A percentile compares a stretch with the other conserved stretches of the same genome.
These are phyloP conservation scores for Camponotus pennsylvanicus DNA, from an alignment of 1,140 invertebrate genomes.

Conservation along the genomic window DNA sequence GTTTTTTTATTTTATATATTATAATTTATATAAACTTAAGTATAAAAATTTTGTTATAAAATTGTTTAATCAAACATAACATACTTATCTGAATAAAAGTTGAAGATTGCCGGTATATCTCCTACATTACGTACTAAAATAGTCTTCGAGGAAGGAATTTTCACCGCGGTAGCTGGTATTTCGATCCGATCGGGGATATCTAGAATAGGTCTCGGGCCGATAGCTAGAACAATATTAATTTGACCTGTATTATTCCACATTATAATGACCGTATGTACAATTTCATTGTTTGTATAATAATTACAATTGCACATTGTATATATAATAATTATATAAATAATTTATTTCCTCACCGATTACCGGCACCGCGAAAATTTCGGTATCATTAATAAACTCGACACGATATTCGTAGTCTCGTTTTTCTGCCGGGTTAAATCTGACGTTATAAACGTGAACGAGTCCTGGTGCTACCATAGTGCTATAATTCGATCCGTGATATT, in stretches of 20 bases:
- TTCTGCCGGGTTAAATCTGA: slow-evolving; percentile 80
- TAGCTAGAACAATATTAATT: slow-evolving; percentile 75
- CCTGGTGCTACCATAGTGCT: slow-evolving; percentile 82
- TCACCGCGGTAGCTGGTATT: slow-evolving; percentile 82
- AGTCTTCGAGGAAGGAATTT: slow-evolving; percentile 79
- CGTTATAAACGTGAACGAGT: slow-evolving; percentile 77
- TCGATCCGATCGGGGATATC: slow-evolving; percentile 85
- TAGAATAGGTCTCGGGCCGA: slow-evolving; percentile 83
- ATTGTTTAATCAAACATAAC: slow-evolving; percentile 1
- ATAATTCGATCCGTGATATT: slow-evolving; percentile 72
- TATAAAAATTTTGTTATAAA: neutral
- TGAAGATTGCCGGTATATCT: slow-evolving; percentile 78
- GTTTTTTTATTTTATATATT: neutral
- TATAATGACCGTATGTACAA: neutral
- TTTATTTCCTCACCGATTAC: slow-evolving; percentile 75
- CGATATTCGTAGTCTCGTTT: slow-evolving; percentile 80
- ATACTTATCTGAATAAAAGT: slow-evolving; percentile 76
- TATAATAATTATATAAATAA: slow-evolving; percentile 7
- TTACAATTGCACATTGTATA: neutral
- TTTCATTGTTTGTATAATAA: neutral
- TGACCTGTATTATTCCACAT: neutral
- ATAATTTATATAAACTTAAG: neutral
- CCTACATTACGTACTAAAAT: slow-evolving; percentile 84
- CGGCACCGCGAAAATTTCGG: slow-evolving; percentile 76
- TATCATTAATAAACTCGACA: slow-evolving; percentile 77